Base-by-base conservation (phyloP, 2,888 invertebrate genomes). In the Dryobota labecula region DNA sequence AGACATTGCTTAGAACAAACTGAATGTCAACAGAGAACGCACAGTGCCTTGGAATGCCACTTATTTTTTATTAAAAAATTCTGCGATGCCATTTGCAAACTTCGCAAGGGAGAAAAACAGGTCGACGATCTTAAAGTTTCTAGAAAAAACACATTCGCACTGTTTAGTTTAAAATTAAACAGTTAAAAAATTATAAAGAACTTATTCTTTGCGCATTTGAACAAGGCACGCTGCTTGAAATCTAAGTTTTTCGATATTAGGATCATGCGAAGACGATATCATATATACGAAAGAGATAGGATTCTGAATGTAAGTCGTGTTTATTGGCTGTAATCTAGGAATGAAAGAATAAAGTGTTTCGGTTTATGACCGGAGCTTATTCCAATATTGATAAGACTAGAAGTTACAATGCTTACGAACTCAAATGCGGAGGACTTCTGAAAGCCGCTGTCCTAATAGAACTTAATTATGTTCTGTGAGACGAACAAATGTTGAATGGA, bases 11-110 rank as follows among this genome's bases (percentile, higher is more conserved):
- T 53, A 58, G 18, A 58, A 53, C 36, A 43, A 36, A 66, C n/a
- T 66, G n/a, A 67, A 63, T 67, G 33, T 53, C 20, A 60, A 64
- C 47, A 49, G 18, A 70, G 38, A 36, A n/a, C 63, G 6, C 27
- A n/a, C 27, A 47, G 27, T 36, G 13, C 9, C 49, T 43, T 41
- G 49, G 61, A 62, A 65, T 62, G 49, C n/a, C 33, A 56, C 36
- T 63, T 69, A 65, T 45, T 68, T 71, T 58, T 73, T 56, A 69
- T 36, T 47, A 68, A 73, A 80, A 77, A 51, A 66, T 41, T 70
- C 63, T 54, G 43, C n/a, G 56, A 45, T n/a, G 41, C 51, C 33
- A 65, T 81, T 69, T 72, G 51, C 33, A 47, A 62, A 69, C 30
- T 57, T 77, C 27, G 18, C 68, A 20, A 49, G 61, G 27, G 15